These are phyloP conservation scores for Drosophila bocki DNA, from an alignment of 1,140 invertebrate species.

Conservation along the genomic window DNA sequence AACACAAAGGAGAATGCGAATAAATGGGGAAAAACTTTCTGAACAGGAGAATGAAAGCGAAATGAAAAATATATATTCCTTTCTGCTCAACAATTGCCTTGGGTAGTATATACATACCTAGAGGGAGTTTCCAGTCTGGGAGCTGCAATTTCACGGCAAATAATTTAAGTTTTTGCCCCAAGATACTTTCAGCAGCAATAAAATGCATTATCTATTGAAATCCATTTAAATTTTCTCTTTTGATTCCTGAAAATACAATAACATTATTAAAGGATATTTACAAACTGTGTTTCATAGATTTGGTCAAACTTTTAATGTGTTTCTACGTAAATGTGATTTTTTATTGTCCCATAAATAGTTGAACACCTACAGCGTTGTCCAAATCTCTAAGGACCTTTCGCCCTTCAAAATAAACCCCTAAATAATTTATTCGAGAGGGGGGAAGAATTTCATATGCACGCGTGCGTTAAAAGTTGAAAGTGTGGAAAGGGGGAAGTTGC, in stretches of 20 bases:
- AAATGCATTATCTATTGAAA: not conserved
- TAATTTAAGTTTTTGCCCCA: not conserved
- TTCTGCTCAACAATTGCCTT: conserved; percentile 21
- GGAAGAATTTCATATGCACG: conserved; percentile 28
- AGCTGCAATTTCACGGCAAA: not conserved
- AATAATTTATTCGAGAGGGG: conserved; percentile 13
- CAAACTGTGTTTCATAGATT: not conserved
- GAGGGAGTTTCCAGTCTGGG: not conserved
- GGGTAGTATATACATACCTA: conserved; percentile 1
- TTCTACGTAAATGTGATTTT: conserved; percentile 18
- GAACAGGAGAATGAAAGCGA: conserved; percentile 24
- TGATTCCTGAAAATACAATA: not conserved
- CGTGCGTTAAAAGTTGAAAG: conserved; percentile 24
- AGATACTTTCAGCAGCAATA: not conserved
- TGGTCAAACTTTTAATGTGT: not conserved
- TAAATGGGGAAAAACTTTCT: conserved; percentile 20
- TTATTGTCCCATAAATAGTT: conserved; percentile 24
- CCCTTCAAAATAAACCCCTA: conserved; percentile 1
- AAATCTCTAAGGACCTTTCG: conserved; percentile 18
- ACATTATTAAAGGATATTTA: not conserved
- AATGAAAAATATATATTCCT: conserved; percentile 37
- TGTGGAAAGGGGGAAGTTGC: not conserved
- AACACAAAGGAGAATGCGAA: conserved; percentile 19
- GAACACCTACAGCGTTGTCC: conserved; percentile 23
- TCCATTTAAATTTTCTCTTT: not conserved